Conservation (phyloP, 2,797 vertebrate genomes). For the Rhinoraja longicauda region DNA sequence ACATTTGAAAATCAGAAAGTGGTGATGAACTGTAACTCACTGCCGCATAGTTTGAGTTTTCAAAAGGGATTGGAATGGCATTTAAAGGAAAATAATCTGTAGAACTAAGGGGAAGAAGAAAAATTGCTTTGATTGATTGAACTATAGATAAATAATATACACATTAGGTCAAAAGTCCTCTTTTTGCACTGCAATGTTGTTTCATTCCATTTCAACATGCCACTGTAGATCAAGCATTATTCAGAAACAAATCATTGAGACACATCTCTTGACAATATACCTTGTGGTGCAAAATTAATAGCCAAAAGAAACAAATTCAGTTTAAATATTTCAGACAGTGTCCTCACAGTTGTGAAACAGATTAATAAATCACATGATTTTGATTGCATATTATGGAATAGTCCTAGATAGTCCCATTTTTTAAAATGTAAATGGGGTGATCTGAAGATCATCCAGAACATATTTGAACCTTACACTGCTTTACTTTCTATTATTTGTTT, state of each 20-base stretch:
- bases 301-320: not conserved
- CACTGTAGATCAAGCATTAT: not conserved
- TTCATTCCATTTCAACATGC: not conserved
- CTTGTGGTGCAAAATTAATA: not conserved
- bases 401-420: too few relatives aligned
- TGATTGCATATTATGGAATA: not conserved
- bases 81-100: too few relatives aligned
- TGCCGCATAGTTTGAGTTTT: too few relatives aligned
- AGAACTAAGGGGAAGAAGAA: too few relatives aligned
- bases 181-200: too few relatives aligned
- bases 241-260: not conserved
- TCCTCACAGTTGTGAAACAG: not conserved
- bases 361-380: not conserved
- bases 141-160: too few relatives aligned
- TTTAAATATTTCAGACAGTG: not conserved
- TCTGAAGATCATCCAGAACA: not conserved
- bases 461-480: not conserved
- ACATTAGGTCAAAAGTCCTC: too few relatives aligned
- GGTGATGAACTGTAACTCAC: too few relatives aligned
- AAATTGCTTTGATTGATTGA: too few relatives aligned
- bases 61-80: too few relatives aligned
- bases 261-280: not conserved
- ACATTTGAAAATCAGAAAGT: too few relatives aligned
- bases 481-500: not conserved
- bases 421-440: not conserved